phyloP scores from a whole-genome alignment of 2,888 invertebrate genomes.

The Clistopyga incitator region DNA sequence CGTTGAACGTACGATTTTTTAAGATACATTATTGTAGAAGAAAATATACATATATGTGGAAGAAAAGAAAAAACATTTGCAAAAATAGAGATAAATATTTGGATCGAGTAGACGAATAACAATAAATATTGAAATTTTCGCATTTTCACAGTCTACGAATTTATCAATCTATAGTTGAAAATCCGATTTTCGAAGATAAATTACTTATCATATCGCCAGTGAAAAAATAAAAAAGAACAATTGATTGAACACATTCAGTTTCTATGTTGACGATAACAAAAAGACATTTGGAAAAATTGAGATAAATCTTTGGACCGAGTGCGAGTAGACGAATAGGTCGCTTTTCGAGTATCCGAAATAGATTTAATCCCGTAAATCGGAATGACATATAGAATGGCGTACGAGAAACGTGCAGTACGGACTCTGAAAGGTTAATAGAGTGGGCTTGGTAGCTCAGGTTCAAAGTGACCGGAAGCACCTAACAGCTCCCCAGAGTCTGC shows the following conservation, averaged over 20 bases:
- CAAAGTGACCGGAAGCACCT: slow-evolving; percentile 79
- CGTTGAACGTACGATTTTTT: too few relatives aligned
- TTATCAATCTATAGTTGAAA: too few relatives aligned
- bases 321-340: slow-evolving; percentile 3
- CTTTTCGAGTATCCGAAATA: slow-evolving; percentile 47
- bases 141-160: too few relatives aligned
- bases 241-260: neutral
- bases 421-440: slow-evolving; percentile 74
- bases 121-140: too few relatives aligned
- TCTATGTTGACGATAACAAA: neutral
- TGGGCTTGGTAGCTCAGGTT: slow-evolving; percentile 69
- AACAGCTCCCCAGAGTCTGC: slow-evolving; percentile 73
- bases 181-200: too few relatives aligned
- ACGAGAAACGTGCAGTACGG: slow-evolving; percentile 23
- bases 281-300: too few relatives aligned
- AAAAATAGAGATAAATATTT: too few relatives aligned
- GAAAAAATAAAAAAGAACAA: neutral
- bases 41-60: too few relatives aligned
- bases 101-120: too few relatives aligned
- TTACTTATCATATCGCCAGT: too few relatives aligned
- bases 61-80: too few relatives aligned
- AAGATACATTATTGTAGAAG: too few relatives aligned
- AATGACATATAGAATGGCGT: slow-evolving; percentile 66
- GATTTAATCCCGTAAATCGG: slow-evolving; percentile 73
- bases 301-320: neutral